Evolutionary conservation across 2,113 vertebrate genomes (phyloP).

Genomic region (Sylvilagus bachmani): DNA sequence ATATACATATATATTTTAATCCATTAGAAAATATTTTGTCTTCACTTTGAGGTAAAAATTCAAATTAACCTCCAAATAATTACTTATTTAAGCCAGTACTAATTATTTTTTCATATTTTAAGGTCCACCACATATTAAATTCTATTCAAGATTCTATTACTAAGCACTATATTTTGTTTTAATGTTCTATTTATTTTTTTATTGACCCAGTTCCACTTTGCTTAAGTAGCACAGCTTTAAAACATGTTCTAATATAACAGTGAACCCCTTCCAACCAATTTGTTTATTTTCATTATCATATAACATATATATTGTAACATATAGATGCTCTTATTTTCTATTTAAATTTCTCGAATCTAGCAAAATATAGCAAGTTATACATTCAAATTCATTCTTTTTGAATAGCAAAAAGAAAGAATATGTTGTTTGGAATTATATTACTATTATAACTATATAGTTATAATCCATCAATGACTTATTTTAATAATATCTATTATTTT

Average conservation of each 20-base stretch:
- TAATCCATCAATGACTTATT: conserved; percentile 1
- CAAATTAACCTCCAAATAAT: not conserved
- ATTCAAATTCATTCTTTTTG: conserved; percentile 45
- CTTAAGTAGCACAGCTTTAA: conserved; percentile 26
- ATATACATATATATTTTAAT: not conserved
- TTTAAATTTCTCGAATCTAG: not conserved
- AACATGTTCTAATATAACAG: not conserved
- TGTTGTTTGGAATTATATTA: conserved; percentile 28
- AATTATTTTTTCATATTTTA: conserved; percentile 1
- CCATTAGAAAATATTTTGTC: not conserved
- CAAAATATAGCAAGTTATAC: not conserved
- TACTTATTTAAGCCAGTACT: not conserved
- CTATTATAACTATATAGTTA: not conserved
- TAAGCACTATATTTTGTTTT: not conserved
- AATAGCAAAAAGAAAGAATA: not conserved
- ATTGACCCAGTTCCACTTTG: not conserved
- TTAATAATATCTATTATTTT: not conserved
- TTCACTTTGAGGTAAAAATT: not conserved
- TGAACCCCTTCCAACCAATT: not conserved
- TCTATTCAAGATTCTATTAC: not conserved
- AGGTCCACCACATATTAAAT: not conserved
- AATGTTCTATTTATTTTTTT: not conserved
- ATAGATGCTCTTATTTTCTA: not conserved
- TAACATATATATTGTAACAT: not conserved
- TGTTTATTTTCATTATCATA: not conserved